Evolutionary conservation across 2,113 vertebrate species (phyloP).

Genomic region (Prinia subflava): DNA sequence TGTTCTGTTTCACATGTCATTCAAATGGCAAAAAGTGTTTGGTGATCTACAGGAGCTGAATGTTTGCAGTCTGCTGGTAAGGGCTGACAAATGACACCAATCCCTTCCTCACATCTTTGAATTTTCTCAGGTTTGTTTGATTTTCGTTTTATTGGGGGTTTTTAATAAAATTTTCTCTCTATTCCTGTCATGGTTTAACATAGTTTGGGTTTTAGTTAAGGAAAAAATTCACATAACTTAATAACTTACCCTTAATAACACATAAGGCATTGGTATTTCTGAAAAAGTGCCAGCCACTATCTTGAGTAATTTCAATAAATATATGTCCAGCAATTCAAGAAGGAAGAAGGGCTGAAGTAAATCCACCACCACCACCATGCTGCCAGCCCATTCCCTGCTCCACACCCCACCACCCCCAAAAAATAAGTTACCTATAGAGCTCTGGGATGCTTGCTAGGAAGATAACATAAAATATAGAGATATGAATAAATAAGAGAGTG

Average conservation of each 20-base stretch:
- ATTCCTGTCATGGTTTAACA: not conserved
- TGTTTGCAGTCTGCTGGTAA: not conserved
- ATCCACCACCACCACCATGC: not conserved
- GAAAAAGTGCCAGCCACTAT: not conserved
- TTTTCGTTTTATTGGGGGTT: not conserved
- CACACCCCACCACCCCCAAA: not conserved
- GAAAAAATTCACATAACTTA: not conserved
- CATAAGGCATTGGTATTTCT: not conserved
- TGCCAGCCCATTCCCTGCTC: not conserved
- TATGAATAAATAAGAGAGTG: not conserved
- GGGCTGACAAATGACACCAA: not conserved
- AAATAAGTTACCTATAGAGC: not conserved
- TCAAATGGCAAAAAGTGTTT: not conserved
- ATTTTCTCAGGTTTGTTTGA: not conserved
- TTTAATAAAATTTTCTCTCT: not conserved
- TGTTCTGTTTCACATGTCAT: not conserved
- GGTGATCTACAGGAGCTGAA: not conserved
- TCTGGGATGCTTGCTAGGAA: not conserved
- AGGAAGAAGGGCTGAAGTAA: not conserved
- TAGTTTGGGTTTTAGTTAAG: not conserved
- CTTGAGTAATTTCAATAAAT: not conserved
- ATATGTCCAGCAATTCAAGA: not conserved
- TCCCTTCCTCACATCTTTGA: not conserved
- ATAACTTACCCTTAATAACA: not conserved
- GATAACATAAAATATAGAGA: not conserved